Base-by-base conservation (phyloP, 2,113 vertebrate genomes). In the Zosterops pallidus region DNA sequence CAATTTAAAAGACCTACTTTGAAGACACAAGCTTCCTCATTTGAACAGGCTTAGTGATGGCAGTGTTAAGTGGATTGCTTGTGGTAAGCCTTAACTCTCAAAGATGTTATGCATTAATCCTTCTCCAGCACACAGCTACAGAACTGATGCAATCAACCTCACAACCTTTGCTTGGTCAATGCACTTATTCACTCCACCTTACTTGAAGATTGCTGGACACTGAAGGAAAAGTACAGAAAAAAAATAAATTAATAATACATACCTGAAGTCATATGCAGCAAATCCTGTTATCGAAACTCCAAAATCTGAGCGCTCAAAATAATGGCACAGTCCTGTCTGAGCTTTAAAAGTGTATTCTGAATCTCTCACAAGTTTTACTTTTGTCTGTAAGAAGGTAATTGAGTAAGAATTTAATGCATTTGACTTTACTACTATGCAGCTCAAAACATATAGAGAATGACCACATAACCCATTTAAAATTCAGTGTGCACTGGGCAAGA, bases 271-370 rank as follows among this genome's bases (percentile, higher is more conserved):
- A 89, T 98, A 97, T 1, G 98, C 96, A 80, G 97, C 94, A 93
- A 98, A 99, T 95, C 97, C 98, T 92, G 92, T 98, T 88, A 99
- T 88, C 16, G 98, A 95, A 83, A 99, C 97, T 41, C 98, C 99
- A 46, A 93, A 94, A 35, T 98, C 96, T 37, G 98, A 98, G 47
- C 0, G 64, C 55, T 97, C 86, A 96, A 99, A 99, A 76, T 98
- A 98, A 93, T 97, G 98, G 94, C 99, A 99, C 9, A 98, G 74
- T 72, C 98, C 98, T 8, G 97, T 98, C 55, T 97, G 93, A 88
- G 98, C 98, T 97, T 98, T 98, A 94, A 99, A 99, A 23, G 98
- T 69, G 75, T 99, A 99, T 47, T 98, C 97, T 3, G 98, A 98
- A 87, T 98, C 96, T 89, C 92, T 97, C 95, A 99, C 98, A 14